Evolutionary conservation across 2,888 invertebrate species (phyloP).

Genomic region (Odontomyia ornata): DNA sequence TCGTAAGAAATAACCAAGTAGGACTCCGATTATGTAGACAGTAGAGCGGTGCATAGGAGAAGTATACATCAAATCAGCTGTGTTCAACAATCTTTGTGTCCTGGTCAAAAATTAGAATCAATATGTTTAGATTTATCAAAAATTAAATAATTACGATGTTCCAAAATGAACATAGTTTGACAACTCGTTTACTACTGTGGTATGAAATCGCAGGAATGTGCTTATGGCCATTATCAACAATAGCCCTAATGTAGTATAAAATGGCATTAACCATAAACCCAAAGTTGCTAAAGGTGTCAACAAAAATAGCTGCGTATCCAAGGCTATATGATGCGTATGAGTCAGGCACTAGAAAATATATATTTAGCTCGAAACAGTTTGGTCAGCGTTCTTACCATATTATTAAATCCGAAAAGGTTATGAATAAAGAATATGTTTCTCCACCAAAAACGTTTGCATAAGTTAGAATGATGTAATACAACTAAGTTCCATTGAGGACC

Average conservation of each 20-base stretch:
- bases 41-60: conserved; percentile 73
- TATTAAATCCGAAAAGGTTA: conserved; percentile 76
- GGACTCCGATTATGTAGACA: conserved; percentile 74
- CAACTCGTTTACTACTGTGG: conserved; percentile 69
- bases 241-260: conserved; percentile 49
- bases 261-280: conserved; percentile 70
- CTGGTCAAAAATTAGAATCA: conserved; percentile 62
- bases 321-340: conserved; percentile 76
- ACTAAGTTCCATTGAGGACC: conserved; percentile 78
- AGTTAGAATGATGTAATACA: conserved; percentile 72
- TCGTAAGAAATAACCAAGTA: conserved; percentile 64
- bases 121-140: conserved; percentile 55
- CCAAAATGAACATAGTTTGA: conserved; percentile 77
- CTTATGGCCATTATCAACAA: conserved; percentile 59
- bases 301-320: conserved; percentile 74
- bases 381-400: conserved; percentile 67
- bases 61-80: conserved; percentile 75
- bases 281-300: conserved; percentile 70
- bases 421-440: conserved; percentile 75
- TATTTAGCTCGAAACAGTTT: background rate
- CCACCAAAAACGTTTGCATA: conserved; percentile 77
- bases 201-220: conserved; percentile 70
- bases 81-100: conserved; percentile 72
- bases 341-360: conserved; percentile 68
- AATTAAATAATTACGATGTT: conserved; percentile 68